These are phyloP conservation scores for Anabacerthia variegaticeps DNA, from an alignment of 2,797 vertebrate species.

Conservation along the genomic window DNA sequence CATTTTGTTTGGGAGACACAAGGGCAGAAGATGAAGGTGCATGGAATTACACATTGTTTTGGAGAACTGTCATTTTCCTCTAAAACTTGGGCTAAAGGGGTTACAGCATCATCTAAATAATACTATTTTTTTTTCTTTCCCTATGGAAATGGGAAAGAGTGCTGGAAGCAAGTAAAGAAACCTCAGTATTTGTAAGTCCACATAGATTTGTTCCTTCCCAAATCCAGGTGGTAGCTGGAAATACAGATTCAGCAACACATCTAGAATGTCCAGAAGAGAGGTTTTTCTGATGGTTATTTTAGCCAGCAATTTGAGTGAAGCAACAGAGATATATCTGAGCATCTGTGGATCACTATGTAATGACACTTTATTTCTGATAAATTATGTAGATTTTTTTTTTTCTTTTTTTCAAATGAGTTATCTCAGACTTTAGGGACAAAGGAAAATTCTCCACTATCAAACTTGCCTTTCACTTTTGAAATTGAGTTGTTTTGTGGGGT, in stretches of 20 bases:
- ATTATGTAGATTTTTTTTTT: neutral
- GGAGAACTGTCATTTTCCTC: neutral
- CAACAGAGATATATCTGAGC: neutral
- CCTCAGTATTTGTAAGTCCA: neutral
- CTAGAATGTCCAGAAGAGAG: neutral
- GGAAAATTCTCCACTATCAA: neutral
- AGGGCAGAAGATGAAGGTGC: neutral
- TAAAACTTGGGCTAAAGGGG: neutral
- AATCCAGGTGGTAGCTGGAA: neutral
- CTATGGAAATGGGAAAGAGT: neutral
- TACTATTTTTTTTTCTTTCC: neutral
- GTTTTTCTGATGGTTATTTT: neutral
- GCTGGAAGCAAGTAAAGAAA: neutral
- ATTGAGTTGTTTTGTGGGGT: neutral
- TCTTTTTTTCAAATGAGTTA: neutral
- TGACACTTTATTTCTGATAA: neutral
- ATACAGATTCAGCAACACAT: neutral
- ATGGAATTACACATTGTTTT: neutral
- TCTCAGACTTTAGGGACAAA: neutral
- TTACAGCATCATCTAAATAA: neutral
- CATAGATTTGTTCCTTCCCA: neutral
- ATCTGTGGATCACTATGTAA: neutral
- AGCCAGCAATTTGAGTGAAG: neutral
- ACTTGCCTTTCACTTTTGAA: neutral
- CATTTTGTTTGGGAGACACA: neutral